Conservation (phyloP, 1,140 invertebrate genomes). For the Listronotus bonariensis region DNA sequence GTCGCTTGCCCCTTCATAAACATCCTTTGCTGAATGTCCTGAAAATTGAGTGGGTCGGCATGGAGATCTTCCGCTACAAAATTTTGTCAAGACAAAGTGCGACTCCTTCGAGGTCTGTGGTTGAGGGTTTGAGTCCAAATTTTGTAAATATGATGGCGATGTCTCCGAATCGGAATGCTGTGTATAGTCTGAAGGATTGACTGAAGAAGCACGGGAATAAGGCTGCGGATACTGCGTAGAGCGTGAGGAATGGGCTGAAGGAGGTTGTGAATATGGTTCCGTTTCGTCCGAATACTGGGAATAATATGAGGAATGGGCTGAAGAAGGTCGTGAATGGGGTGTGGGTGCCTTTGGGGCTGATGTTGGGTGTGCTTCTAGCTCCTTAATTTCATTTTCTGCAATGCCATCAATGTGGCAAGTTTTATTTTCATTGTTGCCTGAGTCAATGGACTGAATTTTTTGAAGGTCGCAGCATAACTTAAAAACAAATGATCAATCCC, state of each 20-base stretch:
- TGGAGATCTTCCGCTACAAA: constrained; percentile 1
- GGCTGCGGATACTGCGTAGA: too few species aligned
- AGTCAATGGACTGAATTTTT: constrained; percentile 1
- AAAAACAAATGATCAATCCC: constrained; percentile 23
- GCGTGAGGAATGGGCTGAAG: too few species aligned
- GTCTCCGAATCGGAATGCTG: constrained; percentile 1
- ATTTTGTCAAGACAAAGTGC: background rate
- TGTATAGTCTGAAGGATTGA: background rate
- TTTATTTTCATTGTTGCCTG: constrained; percentile 5
- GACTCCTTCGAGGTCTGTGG: background rate
- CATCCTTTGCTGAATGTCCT: constrained; percentile 1
- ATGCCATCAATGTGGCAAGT: too few species aligned
- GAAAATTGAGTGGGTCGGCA: background rate
- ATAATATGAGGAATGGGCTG: too few species aligned
- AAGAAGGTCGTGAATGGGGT: too few species aligned
- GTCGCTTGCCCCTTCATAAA: background rate
- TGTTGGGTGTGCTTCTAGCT: too few species aligned
- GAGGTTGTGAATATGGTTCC: too few species aligned
- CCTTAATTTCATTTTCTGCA: too few species aligned
- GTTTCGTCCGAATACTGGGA: too few species aligned
- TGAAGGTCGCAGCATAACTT: constrained; percentile 17
- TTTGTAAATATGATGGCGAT: background rate
- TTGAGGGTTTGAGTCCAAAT: background rate
- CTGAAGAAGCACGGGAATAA: constrained; percentile 4
- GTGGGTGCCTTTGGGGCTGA: too few species aligned